A percentile compares a stretch with the other conserved stretches of the same genome.
Conservation (phyloP, 2,888 invertebrate species). For the Brachypterus glaber region DNA sequence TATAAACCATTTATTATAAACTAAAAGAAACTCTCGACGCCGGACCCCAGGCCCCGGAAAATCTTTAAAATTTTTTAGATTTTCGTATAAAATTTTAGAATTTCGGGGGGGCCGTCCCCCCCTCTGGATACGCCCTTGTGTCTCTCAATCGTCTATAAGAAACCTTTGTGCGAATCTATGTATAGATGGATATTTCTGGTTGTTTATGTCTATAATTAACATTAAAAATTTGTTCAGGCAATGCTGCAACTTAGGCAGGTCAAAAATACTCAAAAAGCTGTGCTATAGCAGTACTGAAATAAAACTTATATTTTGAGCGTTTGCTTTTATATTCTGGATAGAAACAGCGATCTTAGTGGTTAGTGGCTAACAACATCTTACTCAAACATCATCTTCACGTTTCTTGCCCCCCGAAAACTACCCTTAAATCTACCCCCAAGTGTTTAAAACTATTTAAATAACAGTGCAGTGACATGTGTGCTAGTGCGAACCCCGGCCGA, state of each 20-base stretch:
- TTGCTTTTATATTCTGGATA: constrained; percentile 41
- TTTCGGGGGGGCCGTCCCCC: too few species aligned
- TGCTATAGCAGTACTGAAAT: constrained; percentile 44
- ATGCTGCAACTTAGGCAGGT: constrained; percentile 43
- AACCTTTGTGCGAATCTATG: constrained; percentile 43
- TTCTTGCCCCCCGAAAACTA: not conserved
- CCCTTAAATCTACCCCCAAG: not conserved
- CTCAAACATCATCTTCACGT: too few species aligned
- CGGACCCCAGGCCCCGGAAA: too few species aligned
- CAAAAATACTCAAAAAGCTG: constrained; percentile 46
- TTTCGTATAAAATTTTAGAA: too few species aligned
- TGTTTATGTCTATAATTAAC: constrained; percentile 47
- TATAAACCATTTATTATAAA: too few species aligned
- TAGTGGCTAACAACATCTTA: constrained; percentile 34
- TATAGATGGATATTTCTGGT: constrained; percentile 44
- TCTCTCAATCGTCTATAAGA: too few species aligned
- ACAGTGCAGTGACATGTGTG: too few species aligned
- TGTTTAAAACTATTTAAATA: too few species aligned
- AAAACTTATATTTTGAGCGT: constrained; percentile 45
- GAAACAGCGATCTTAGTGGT: constrained; percentile 34
- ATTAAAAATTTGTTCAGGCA: constrained; percentile 43
- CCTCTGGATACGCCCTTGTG: too few species aligned
- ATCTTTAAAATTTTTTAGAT: too few species aligned
- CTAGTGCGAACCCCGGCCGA: too few species aligned
- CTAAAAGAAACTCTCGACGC: too few species aligned